Conservation (phyloP, 2,888 invertebrate genomes). For the Epistrophe eligans region DNA sequence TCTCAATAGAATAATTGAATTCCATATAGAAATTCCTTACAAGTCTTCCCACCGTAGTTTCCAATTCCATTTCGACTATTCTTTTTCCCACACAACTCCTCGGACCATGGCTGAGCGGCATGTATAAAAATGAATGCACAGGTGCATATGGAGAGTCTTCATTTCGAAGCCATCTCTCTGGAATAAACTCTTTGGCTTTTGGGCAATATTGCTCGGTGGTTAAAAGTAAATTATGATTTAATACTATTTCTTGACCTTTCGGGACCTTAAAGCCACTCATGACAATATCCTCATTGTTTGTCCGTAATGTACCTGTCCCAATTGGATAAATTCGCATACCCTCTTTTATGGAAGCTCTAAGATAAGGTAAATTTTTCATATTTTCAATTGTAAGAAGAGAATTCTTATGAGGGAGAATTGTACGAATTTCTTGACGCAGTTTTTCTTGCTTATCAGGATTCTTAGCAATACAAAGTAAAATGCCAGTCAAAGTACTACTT, state of each 20-base stretch:
- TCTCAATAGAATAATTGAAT: conserved; percentile 81
- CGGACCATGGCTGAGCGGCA: conserved; percentile 80
- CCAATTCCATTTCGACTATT: conserved; percentile 89
- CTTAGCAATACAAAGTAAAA: conserved; percentile 87
- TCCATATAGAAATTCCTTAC: conserved; percentile 83
- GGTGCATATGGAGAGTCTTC: not conserved
- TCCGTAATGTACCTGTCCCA: conserved; percentile 85
- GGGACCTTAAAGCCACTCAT: conserved; percentile 87
- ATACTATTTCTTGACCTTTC: conserved; percentile 88
- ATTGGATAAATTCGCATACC: conserved; percentile 86
- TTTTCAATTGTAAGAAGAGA: conserved; percentile 82
- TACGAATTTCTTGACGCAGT: conserved; percentile 86
- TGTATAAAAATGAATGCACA: conserved; percentile 78
- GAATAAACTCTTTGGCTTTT: conserved; percentile 85
- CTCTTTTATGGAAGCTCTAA: conserved; percentile 89
- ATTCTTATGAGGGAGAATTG: conserved; percentile 81
- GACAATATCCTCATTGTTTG: conserved; percentile 85
- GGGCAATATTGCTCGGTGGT: conserved; percentile 86
- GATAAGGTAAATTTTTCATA: conserved; percentile 85
- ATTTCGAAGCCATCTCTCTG: conserved; percentile 84
- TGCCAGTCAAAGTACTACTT: conserved; percentile 85
- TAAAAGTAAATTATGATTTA: conserved; percentile 87
- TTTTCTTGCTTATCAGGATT: conserved; percentile 87
- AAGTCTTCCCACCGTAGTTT: conserved; percentile 84
- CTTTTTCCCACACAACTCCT: conserved; percentile 89